phyloP scores from a whole-genome alignment of 2,113 vertebrate species.

The Xiphophorus maculatus region DNA sequence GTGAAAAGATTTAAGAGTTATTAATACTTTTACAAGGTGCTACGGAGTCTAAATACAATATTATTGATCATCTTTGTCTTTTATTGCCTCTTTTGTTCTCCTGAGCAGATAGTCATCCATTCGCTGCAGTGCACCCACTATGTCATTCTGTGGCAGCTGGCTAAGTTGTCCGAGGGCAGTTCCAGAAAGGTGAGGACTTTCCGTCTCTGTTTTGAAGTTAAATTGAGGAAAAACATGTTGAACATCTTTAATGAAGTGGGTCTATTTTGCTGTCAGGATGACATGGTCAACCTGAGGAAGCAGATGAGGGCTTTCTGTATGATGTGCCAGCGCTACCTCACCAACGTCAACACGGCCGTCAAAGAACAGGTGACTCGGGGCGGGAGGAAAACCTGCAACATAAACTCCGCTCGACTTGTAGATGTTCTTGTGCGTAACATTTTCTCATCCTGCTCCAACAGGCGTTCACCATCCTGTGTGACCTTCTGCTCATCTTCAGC shows the following conservation, averaged over 20 bases:
- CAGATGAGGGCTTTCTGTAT: slow-evolving; percentile 98
- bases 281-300: slow-evolving; percentile 92
- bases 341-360: slow-evolving; percentile 96
- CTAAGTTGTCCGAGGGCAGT: slow-evolving; percentile 93
- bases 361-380: slow-evolving; percentile 91
- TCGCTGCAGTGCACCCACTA: slow-evolving; percentile 99
- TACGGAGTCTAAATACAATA: background rate
- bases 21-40: too few relatives aligned
- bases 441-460: slow-evolving; percentile 49
- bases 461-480: slow-evolving; percentile 98
- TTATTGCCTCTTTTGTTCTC: background rate
- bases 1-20: too few relatives aligned
- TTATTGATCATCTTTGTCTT: background rate
- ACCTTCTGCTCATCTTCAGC: slow-evolving; percentile 98
- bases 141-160: slow-evolving; percentile 96
- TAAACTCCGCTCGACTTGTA: background rate
- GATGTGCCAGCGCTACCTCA: slow-evolving; percentile 98
- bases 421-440: background rate
- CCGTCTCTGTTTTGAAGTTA: too few relatives aligned
- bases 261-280: slow-evolving; percentile 80
- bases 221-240: background rate
- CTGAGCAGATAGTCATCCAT: slow-evolving; percentile 94
- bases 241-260: background rate
- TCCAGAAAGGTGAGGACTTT: slow-evolving; percentile 87
- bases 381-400: too few relatives aligned